Conservation (phyloP, 2,113 vertebrate genomes). For the Prochilodus magdalenae region DNA sequence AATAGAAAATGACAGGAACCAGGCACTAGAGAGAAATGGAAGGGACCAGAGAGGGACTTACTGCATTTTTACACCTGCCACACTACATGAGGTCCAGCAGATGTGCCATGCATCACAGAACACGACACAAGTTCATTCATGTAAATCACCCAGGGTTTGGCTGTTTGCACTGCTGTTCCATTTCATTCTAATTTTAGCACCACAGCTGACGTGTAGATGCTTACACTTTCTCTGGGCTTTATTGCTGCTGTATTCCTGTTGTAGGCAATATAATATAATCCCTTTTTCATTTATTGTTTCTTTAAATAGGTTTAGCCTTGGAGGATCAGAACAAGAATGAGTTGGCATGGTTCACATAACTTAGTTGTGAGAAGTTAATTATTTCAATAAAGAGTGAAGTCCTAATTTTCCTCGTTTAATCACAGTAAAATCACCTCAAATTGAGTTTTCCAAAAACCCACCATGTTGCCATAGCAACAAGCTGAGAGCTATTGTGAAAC, state of each 20-base stretch:
- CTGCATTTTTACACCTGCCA: neutral
- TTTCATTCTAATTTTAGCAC: neutral
- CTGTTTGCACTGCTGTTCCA: neutral
- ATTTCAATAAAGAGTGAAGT: neutral
- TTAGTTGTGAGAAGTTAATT: neutral
- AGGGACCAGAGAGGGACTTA: neutral
- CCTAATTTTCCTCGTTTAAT: constrained; percentile 15
- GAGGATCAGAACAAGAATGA: neutral
- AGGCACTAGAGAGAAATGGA: neutral
- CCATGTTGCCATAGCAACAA: constrained; percentile 42
- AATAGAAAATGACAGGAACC: constrained; percentile 15
- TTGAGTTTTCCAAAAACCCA: constrained; percentile 13
- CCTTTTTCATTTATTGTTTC: neutral
- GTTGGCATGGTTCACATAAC: neutral
- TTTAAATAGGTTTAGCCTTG: neutral
- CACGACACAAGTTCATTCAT: neutral
- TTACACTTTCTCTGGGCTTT: neutral
- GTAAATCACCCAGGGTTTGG: neutral
- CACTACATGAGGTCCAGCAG: neutral
- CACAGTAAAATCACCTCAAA: constrained; percentile 20
- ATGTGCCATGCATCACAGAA: neutral
- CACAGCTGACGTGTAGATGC: neutral
- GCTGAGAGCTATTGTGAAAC: constrained; percentile 5
- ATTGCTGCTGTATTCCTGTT: neutral
- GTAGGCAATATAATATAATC: neutral